Evolutionary conservation across 2,113 vertebrate genomes (phyloP).

Genomic region (Pelecanus crispus): DNA sequence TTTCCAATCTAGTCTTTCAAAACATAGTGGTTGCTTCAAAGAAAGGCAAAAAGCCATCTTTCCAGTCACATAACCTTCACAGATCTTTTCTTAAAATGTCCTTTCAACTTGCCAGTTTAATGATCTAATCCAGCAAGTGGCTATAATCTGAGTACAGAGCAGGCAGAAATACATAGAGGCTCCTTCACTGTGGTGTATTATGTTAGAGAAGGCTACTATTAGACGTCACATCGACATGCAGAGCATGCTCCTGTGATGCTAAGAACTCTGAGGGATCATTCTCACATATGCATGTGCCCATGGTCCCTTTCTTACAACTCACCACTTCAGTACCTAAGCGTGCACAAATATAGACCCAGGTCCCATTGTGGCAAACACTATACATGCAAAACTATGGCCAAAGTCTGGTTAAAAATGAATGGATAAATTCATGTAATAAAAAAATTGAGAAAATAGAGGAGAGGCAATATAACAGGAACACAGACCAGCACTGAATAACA

Average conservation of each 20-base stretch:
- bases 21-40: not conserved
- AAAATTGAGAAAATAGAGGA: not conserved
- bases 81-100: not conserved
- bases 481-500: accelerated
- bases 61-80: not conserved
- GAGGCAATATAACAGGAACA: not conserved
- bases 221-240: accelerated
- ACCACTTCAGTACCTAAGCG: not conserved
- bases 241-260: not conserved
- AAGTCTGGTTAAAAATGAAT: not conserved
- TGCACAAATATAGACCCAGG: not conserved
- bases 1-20: not conserved
- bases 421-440: not conserved
- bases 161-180: not conserved
- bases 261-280: not conserved
- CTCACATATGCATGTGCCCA: too few species aligned
- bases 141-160: not conserved
- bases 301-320: not conserved
- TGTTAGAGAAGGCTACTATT: accelerated
- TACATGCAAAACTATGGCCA: not conserved
- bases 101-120: not conserved
- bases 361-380: not conserved
- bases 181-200: not conserved
- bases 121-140: not conserved
- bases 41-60: not conserved